These are phyloP conservation scores for Cossypha caffra DNA, from an alignment of 2,797 vertebrate species.

Conservation along the genomic window DNA sequence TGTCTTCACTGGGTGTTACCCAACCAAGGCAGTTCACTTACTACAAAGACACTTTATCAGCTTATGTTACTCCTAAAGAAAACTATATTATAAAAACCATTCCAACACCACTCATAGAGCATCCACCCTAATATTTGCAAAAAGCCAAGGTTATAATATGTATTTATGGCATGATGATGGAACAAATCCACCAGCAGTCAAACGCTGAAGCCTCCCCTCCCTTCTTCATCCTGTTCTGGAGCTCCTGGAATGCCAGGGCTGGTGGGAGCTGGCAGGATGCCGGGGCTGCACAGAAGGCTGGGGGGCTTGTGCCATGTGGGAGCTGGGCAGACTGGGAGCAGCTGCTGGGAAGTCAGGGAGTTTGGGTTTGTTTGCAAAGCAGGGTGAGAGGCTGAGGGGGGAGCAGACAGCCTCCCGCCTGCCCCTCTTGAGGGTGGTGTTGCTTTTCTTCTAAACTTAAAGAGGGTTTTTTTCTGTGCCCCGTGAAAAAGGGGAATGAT, in stretches of 20 bases:
- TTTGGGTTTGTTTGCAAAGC: not conserved
- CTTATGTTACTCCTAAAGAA: too few species aligned
- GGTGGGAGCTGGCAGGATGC: slow-evolving; percentile 29
- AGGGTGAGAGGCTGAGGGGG: not conserved
- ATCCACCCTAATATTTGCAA: too few species aligned
- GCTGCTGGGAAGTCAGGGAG: not conserved
- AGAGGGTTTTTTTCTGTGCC: not conserved
- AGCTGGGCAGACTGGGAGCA: not conserved
- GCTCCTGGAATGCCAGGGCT: not conserved
- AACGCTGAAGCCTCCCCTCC: not conserved
- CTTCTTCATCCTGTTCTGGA: not conserved
- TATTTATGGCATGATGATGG: too few species aligned
- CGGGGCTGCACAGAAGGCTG: not conserved
- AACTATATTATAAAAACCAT: too few species aligned
- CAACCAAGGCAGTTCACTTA: too few species aligned
- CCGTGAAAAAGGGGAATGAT: not conserved
- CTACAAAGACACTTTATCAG: too few species aligned
- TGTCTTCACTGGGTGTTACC: too few species aligned
- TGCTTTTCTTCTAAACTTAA: not conserved
- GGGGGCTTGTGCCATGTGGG: not conserved
- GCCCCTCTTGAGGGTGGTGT: not conserved
- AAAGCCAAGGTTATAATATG: too few species aligned
- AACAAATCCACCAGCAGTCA: not conserved
- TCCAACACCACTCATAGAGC: too few species aligned
- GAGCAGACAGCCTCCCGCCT: not conserved